Percentiles rank a stretch among this genome's conserved stretches.
Evolutionary conservation across 2,888 invertebrate species (phyloP).

Genomic region (Gonocerus acuteangulatus): DNA sequence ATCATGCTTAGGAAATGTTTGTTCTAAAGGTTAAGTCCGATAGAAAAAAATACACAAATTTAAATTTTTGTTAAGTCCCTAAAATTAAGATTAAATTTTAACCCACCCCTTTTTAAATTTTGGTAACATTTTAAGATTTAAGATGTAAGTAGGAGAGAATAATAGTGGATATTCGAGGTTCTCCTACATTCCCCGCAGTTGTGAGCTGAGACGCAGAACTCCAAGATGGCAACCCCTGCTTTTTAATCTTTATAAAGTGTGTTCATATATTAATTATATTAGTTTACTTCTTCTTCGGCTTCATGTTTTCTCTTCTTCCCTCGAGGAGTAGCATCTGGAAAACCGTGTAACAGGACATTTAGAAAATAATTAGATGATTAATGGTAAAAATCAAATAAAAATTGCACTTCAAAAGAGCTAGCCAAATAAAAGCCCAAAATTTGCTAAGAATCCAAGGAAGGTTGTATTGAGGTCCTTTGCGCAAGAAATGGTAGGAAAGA

Average conservation of each 20-base stretch:
- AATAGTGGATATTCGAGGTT: conserved; percentile 8
- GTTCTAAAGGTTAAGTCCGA: background rate
- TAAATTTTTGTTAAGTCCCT: background rate
- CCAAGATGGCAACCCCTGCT: conserved; percentile 9
- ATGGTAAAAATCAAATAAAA: too few relatives aligned
- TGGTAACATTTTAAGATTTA: background rate
- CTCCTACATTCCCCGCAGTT: conserved; percentile 25
- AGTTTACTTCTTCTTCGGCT: conserved; percentile 36
- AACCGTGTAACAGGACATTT: too few relatives aligned
- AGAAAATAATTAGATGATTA: too few relatives aligned
- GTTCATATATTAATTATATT: conserved; percentile 25
- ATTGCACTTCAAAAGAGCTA: too few relatives aligned
- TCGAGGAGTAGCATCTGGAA: conserved; percentile 51
- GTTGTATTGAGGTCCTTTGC: too few relatives aligned
- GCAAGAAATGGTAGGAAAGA: too few relatives aligned
- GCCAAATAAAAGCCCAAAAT: too few relatives aligned
- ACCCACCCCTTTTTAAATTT: background rate
- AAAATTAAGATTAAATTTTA: background rate
- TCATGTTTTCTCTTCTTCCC: conserved; percentile 62
- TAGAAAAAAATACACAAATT: background rate
- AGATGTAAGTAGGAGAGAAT: conserved; percentile 23
- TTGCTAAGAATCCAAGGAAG: too few relatives aligned
- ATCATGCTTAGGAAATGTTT: background rate
- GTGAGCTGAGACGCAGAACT: conserved; percentile 2
- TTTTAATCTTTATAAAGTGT: conserved; percentile 15